Evolutionary conservation across 2,888 invertebrate species (phyloP).

Genomic region (Camponotus fellah): DNA sequence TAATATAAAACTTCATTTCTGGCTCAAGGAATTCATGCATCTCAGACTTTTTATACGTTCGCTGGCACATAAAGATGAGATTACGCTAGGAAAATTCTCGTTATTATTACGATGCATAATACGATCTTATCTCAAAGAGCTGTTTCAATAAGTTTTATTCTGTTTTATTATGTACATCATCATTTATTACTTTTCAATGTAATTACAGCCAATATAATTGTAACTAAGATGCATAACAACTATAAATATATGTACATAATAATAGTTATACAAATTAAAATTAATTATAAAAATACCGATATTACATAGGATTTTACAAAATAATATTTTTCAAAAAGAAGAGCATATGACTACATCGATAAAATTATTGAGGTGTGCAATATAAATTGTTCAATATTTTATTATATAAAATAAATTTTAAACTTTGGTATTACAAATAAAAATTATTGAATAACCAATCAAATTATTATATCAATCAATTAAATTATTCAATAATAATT

Average conservation of each 20-base stretch:
- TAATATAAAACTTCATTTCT: conserved; percentile 7
- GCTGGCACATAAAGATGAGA: background rate
- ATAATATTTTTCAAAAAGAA: background rate
- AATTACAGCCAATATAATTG: background rate
- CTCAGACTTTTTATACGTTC: background rate
- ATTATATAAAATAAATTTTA: background rate
- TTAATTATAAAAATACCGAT: background rate
- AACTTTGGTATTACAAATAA: background rate
- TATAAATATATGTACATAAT: background rate
- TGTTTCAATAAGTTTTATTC: conserved; percentile 2
- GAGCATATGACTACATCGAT: background rate
- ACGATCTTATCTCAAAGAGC: background rate
- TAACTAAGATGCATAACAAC: background rate
- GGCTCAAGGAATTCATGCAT: background rate
- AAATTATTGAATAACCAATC: background rate
- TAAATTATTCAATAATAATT: no score
- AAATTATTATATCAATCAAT: background rate
- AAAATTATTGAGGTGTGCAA: background rate
- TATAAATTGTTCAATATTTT: background rate
- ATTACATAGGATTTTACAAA: background rate
- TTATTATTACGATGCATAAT: background rate
- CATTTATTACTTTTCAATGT: background rate
- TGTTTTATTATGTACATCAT: background rate
- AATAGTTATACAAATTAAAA: background rate
- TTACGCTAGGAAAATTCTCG: conserved; percentile 10